Percentiles rank a stretch among this genome's conserved stretches.
Evolutionary conservation across 2,797 vertebrate genomes (phyloP).

Genomic region (Iguana delicatissima): DNA sequence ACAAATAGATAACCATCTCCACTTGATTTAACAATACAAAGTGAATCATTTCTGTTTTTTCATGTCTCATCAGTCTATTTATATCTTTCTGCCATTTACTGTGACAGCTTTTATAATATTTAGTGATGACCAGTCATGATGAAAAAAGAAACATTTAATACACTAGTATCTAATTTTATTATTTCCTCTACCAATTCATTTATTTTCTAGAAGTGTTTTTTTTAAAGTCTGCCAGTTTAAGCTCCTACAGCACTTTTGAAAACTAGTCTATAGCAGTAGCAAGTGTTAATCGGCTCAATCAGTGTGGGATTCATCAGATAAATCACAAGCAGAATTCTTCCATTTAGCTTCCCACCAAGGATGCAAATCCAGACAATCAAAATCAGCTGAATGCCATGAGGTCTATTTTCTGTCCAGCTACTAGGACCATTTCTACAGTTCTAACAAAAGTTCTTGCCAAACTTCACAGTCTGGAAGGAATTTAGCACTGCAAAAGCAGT

Average conservation of each 20-base stretch:
- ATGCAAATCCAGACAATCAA: conserved; percentile 53
- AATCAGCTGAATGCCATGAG: conserved; percentile 44
- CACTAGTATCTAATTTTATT: conserved; percentile 78
- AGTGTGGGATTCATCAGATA: conserved; percentile 66
- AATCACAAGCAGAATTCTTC: conserved; percentile 55
- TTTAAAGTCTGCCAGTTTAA: conserved; percentile 68
- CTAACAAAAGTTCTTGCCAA: not conserved
- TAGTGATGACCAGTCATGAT: conserved; percentile 67
- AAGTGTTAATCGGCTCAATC: conserved; percentile 75
- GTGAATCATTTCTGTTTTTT: conserved; percentile 60
- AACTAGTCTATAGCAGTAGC: conserved; percentile 62
- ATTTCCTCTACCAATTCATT: conserved; percentile 74
- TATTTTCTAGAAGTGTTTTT: conserved; percentile 71
- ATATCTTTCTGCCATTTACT: conserved; percentile 73
- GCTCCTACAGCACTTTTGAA: conserved; percentile 65
- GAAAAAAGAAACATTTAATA: conserved; percentile 66
- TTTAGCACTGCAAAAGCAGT: not conserved
- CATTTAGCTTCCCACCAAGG: conserved; percentile 49
- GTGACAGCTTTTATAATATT: conserved; percentile 75
- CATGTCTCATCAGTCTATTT: conserved; percentile 67
- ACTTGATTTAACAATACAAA: conserved; percentile 58
- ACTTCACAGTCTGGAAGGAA: not conserved
- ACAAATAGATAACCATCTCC: conserved; percentile 43
- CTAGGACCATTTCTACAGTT: not conserved
- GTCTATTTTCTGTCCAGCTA: not conserved